Base-by-base conservation (phyloP, 2,113 vertebrate genomes). In the Malurus alboscapulatus region DNA sequence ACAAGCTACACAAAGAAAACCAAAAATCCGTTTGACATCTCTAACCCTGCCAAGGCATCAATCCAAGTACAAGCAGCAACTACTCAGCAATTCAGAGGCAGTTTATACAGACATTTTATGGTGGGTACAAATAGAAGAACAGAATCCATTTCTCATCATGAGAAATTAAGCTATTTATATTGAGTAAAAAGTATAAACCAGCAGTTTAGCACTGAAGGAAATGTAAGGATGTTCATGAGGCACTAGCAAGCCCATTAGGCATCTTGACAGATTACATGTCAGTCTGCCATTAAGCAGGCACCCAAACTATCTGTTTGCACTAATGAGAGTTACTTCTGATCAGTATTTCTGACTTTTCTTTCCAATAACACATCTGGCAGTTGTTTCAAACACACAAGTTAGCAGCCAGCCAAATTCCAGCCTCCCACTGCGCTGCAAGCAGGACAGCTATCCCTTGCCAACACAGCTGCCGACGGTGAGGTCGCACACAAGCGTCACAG, bases 1-100 rank as follows among this genome's bases (percentile, higher is more conserved):
- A 93, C 93, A 94, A 87, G 80, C 87, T 80, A 67, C 72, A 95
- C 90, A 95, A 96, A 82, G 95, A 94, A 97, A 95, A 96, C 87
- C 87, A 94, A 96, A 97, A 95, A 96, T 59, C 83, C 72, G 10
- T 94, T 90, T 91, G 91, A 90, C 81, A 95, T 88, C 94, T 96
- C 93, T 93, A 95, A 93, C 90, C 90, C 81, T 87, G 88, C 72
- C 93, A 93, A 97, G 84, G 94, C 88, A 92, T 74, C 86, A 84
- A 92, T 94, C 90, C 94, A 96, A 96, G 88, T 71, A 94, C 92
- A 94, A 91, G 69, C 45, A 95, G 71, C 61, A 82, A 21, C 74
- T 57, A 34, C 73, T 53, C 62, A 76, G 55, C 75, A 89, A 80
- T 87, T 87, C 61, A 78, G 65, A 71, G 57, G n/a, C 45, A 79